Percentiles rank a stretch among this genome's conserved stretches.
Evolutionary conservation across 2,888 invertebrate species (phyloP).

Genomic region (Argynnis bischoffii): DNA sequence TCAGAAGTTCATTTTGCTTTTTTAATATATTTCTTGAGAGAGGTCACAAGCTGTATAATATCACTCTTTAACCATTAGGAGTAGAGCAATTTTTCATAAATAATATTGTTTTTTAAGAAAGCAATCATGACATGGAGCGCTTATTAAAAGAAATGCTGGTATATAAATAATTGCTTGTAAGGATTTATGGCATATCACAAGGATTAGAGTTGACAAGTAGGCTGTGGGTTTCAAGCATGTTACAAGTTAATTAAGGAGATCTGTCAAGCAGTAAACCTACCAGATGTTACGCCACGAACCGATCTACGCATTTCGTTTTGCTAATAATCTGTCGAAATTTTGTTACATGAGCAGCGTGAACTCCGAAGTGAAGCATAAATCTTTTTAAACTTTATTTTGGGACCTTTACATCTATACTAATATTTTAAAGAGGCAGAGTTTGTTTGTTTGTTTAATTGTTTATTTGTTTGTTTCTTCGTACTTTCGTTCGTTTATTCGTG

Average conservation of each 20-base stretch:
- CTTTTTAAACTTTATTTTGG: not conserved
- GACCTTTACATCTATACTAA: not conserved
- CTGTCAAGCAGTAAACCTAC: constrained; percentile 52
- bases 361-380: not conserved
- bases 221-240: constrained; percentile 44
- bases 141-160: not conserved
- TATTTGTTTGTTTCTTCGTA: too few species aligned
- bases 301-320: constrained; percentile 14
- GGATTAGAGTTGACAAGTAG: constrained; percentile 44
- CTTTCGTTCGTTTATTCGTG: too few species aligned
- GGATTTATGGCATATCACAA: constrained; percentile 27
- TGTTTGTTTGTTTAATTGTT: too few species aligned
- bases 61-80: too few species aligned
- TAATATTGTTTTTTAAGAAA: too few species aligned
- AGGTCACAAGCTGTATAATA: too few species aligned
- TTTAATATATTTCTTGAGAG: too few species aligned
- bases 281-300: constrained; percentile 29
- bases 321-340: constrained; percentile 7
- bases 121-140: not conserved
- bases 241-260: constrained; percentile 67
- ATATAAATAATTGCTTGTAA: constrained; percentile 25
- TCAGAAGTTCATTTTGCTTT: too few species aligned
- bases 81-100: too few species aligned
- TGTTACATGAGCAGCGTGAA: constrained; percentile 2
- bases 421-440: too few species aligned